phyloP scores from a whole-genome alignment of 2,888 invertebrate species.

The Limnephilus marmoratus region DNA sequence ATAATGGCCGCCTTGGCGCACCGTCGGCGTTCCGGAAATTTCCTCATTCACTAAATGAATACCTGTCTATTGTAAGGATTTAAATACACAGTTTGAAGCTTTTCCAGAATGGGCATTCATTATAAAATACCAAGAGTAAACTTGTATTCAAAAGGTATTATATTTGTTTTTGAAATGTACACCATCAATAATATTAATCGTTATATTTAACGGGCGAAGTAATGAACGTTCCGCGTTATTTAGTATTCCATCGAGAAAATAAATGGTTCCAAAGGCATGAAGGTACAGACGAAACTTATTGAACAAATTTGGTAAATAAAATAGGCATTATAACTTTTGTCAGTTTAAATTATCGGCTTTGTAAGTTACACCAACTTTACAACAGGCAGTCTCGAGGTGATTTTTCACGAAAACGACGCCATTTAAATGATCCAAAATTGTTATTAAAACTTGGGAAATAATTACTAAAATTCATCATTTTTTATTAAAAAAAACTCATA shows the following conservation, averaged over 20 bases:
- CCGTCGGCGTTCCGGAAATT: neutral
- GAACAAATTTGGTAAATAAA: conserved; percentile 2
- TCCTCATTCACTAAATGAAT: neutral
- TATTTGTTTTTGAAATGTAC: neutral
- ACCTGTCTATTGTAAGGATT: neutral
- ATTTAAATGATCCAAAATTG: neutral
- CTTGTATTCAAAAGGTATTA: neutral
- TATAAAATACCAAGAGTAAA: neutral
- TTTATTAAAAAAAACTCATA: neutral
- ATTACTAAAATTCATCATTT: neutral
- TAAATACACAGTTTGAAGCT: conserved; percentile 25
- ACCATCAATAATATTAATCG: conserved; percentile 21
- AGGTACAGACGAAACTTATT: neutral
- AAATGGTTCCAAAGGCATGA: neutral
- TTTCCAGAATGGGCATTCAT: neutral
- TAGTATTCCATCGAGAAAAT: conserved; percentile 5
- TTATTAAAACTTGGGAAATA: neutral
- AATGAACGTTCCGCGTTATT: neutral
- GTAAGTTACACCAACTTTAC: neutral
- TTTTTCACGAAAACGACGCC: neutral
- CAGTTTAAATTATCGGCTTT: neutral
- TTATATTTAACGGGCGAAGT: conserved; percentile 7
- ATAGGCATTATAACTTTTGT: neutral
- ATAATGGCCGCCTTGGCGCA: conserved; percentile 4
- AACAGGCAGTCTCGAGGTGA: neutral